Percentiles rank a stretch among this genome's conserved stretches.
These are phyloP conservation scores for Liasis olivaceus DNA, from an alignment of 2,797 vertebrate genomes.

Conservation along the genomic window DNA sequence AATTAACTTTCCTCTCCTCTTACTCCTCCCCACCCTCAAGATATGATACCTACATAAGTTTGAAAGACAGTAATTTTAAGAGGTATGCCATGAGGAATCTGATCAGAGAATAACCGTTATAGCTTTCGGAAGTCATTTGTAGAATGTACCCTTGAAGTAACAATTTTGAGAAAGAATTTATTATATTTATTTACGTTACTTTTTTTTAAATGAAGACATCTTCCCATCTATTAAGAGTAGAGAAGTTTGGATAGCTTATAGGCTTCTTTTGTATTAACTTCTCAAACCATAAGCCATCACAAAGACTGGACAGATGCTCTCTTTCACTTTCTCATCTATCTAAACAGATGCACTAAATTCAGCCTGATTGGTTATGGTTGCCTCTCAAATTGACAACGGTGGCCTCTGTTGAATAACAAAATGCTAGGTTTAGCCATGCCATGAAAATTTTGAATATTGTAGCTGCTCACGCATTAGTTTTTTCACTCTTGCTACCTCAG, in stretches of 20 bases:
- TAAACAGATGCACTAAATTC: background rate
- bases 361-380: background rate
- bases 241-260: background rate
- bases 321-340: background rate
- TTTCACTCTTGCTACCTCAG: background rate
- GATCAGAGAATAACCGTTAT: background rate
- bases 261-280: background rate
- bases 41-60: background rate
- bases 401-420: background rate
- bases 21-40: conserved; percentile 8
- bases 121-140: background rate
- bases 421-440: background rate
- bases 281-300: background rate
- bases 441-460: background rate
- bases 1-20: conserved; percentile 40
- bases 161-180: background rate
- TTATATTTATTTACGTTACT: background rate
- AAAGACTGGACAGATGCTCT: background rate
- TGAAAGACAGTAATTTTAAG: background rate
- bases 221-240: background rate
- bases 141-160: background rate
- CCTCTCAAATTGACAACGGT: background rate
- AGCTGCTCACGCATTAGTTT: conserved; percentile 18
- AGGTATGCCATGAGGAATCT: background rate
- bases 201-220: background rate